Conservation (phyloP, 2,797 vertebrate species). For the Silurus aristotelis region DNA sequence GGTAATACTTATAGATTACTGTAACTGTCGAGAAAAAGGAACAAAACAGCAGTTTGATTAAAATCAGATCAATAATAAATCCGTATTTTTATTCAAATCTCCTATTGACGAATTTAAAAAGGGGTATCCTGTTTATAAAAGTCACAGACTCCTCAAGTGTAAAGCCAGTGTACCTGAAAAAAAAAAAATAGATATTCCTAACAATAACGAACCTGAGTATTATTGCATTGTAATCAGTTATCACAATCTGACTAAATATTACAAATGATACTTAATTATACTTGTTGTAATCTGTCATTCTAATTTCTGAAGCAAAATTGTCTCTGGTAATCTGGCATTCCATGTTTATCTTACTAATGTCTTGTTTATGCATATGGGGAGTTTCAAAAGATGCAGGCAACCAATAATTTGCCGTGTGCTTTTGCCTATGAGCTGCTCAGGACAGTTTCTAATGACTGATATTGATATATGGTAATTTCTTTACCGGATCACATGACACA, state of each 20-base stretch:
- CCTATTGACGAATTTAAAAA: background rate
- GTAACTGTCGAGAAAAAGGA: background rate
- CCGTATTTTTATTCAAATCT: background rate
- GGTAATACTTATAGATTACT: background rate
- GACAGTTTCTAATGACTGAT: conserved; percentile 89
- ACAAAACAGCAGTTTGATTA: background rate
- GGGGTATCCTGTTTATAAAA: background rate
- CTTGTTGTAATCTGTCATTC: conserved; percentile 52
- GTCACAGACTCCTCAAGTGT: background rate
- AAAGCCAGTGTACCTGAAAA: background rate
- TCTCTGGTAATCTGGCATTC: conserved; percentile 65
- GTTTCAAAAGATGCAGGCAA: conserved; percentile 72
- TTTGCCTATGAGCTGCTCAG: conserved; percentile 74
- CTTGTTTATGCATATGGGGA: conserved; percentile 67
- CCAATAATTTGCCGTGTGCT: conserved; percentile 75
- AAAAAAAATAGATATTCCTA: background rate
- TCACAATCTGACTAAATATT: background rate
- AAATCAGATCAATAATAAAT: background rate
- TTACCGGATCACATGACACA: conserved; percentile 99
- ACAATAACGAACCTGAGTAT: conserved; percentile 1
- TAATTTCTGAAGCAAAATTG: conserved; percentile 55
- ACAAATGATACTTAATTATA: conserved; percentile 27
- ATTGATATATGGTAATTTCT: conserved; percentile 99
- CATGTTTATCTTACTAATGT: conserved; percentile 72
- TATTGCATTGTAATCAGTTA: background rate